These are phyloP conservation scores for Hycleus cichorii DNA, from an alignment of 1,140 invertebrate genomes.

Conservation along the genomic window DNA sequence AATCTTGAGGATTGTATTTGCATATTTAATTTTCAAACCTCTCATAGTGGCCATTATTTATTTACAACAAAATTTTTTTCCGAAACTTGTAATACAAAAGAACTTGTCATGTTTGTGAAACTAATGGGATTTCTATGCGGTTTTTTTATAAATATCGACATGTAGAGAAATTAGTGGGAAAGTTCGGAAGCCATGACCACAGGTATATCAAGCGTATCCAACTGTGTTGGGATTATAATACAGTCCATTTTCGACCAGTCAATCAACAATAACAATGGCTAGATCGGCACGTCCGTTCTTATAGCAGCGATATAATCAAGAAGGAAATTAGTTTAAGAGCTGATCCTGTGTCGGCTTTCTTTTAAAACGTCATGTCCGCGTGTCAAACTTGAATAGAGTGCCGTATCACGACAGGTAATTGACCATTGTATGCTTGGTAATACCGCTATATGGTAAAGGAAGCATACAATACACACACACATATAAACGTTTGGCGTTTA, in stretches of 20 bases:
- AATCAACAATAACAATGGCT: constrained; percentile 17
- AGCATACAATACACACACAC: constrained; percentile 26
- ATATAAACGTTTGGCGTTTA: constrained; percentile 17
- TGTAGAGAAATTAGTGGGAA: no score
- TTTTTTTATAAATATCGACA: no score
- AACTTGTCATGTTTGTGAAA: no score
- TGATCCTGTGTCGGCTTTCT: constrained; percentile 12
- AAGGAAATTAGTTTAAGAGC: constrained; percentile 23
- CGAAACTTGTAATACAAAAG: no score
- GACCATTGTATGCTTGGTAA: constrained; percentile 30
- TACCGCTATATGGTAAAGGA: constrained; percentile 26
- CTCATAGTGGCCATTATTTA: no score
- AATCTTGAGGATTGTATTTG: constrained; percentile 16
- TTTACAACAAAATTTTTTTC: no score
- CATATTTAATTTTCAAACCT: constrained; percentile 13
- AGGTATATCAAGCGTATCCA: no score
- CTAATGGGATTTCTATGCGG: no score
- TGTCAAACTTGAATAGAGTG: constrained; percentile 27
- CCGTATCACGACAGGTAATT: constrained; percentile 36
- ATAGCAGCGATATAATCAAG: constrained; percentile 21
- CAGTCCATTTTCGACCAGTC: constrained; percentile 6
- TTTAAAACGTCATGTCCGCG: constrained; percentile 19
- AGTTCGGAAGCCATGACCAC: no score
- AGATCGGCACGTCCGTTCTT: constrained; percentile 16
- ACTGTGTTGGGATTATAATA: not conserved